These are phyloP conservation scores for Dynastes maya DNA, from an alignment of 2,888 invertebrate genomes.

Conservation along the genomic window DNA sequence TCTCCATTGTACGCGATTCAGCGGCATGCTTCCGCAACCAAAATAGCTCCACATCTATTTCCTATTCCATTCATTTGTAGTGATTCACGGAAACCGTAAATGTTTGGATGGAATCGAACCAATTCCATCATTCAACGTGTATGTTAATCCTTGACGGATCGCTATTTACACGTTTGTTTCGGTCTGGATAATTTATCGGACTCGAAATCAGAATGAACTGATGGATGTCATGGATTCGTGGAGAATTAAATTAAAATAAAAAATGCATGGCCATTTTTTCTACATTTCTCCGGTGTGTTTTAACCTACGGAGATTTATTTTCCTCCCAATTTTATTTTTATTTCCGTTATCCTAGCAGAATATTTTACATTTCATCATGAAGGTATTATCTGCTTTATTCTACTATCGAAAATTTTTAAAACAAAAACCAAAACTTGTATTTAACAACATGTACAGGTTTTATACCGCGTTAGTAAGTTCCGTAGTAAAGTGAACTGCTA, in stretches of 20 bases:
- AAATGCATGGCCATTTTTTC: not conserved
- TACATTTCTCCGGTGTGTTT: not conserved
- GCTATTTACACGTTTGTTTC: conserved; percentile 23
- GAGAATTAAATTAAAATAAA: not conserved
- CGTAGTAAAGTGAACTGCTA: too few species aligned
- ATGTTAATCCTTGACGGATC: conserved; percentile 13
- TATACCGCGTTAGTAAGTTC: too few species aligned
- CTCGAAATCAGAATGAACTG: conserved; percentile 11
- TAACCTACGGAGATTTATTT: too few species aligned
- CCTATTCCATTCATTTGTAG: conserved; percentile 20
- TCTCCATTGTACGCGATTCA: not conserved
- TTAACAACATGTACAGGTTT: too few species aligned
- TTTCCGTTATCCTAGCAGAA: too few species aligned
- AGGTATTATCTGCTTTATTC: too few species aligned
- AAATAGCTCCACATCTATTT: conserved; percentile 13
- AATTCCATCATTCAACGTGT: conserved; percentile 12
- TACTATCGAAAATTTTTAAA: too few species aligned
- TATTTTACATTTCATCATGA: too few species aligned
- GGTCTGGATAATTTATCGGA: conserved; percentile 1
- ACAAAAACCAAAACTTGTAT: too few species aligned
- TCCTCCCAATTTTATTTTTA: too few species aligned
- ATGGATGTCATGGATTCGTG: conserved; percentile 1
- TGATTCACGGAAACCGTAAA: conserved; percentile 29
- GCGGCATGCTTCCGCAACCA: not conserved
- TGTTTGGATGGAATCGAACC: conserved; percentile 19